Evolutionary conservation across 2,113 vertebrate species (phyloP), one percentile per base, ranked within the genome.

Genomic region (Damaliscus lunatus): DNA sequence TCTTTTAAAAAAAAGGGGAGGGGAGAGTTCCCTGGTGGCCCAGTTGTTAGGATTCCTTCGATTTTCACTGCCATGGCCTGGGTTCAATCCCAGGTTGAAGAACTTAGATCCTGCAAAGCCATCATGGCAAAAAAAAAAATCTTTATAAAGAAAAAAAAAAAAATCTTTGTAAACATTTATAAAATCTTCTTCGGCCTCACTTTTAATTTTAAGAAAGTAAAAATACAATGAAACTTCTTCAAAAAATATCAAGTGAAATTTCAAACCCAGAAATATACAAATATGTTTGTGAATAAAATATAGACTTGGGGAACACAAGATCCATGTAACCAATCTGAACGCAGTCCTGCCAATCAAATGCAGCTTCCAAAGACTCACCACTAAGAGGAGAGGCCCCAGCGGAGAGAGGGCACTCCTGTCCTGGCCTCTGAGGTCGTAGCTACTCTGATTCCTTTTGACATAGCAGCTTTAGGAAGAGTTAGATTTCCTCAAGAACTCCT

Each of bases 171-270:
- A 40, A 74, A 74, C 48, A 29, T 95, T 93, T 88, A 96, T 4
- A 93, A 95, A 96, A 96, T 14, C 21, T 71, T 67, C 46, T 86
- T 87, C 33, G 60, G 86, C n/a, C 88, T 64, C 17, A 43, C 19
- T 94, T 91, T 57, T 96, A 57, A 95, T 94, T 88, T 55, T 95
- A 57, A 95, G 16, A 33, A 88, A 91, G 77, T 36, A 95, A 52
- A 96, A 95, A 91, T 93, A 90, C 2, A 88, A 29, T 43, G 29
- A 93, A 83, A 78, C 21, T 55, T 31, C 19, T 83, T 71, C 17
- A 86, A 77, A 31, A 77, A 94, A 86, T 59, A 86, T 31, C 60
- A 91, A 85, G 74, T 87, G 57, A 93, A 81, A 84, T 48, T 93
- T 93, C 77, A 95, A 97, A 94, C 46, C 36, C 57, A 82, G 33